phyloP scores from a whole-genome alignment of 1,140 invertebrate species.

The Goniozus legneri region DNA sequence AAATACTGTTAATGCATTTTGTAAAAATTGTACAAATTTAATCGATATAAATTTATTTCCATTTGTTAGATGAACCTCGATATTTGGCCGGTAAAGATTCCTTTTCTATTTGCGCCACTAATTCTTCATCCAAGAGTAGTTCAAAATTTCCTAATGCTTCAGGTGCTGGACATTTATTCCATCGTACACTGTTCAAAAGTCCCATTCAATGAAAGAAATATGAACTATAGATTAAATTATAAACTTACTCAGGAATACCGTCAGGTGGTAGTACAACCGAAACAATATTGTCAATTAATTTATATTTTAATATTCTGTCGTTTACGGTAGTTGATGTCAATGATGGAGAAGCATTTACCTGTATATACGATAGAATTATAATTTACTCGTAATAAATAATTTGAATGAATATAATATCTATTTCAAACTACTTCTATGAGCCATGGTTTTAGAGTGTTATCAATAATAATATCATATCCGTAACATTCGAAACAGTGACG shows the following conservation, averaged over 20 bases:
- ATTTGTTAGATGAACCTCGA: conserved; percentile 38
- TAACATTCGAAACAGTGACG: conserved; percentile 82
- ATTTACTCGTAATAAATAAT: conserved; percentile 5
- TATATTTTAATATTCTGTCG: conserved; percentile 93
- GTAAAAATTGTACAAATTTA: neutral
- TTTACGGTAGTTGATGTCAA: conserved; percentile 92
- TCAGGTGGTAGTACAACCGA: conserved; percentile 87
- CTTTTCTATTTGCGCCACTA: conserved; percentile 59
- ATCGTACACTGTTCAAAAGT: conserved; percentile 66
- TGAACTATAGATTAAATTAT: neutral
- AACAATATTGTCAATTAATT: conserved; percentile 91
- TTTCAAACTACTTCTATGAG: conserved; percentile 62
- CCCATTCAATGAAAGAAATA: neutral
- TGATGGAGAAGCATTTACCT: conserved; percentile 93
- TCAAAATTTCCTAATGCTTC: conserved; percentile 87
- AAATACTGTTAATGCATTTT: conserved; percentile 25
- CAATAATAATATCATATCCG: conserved; percentile 85
- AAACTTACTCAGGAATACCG: conserved; percentile 79
- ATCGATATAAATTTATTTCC: conserved; percentile 44
- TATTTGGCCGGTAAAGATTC: conserved; percentile 39
- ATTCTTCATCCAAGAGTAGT: conserved; percentile 81
- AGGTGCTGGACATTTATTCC: conserved; percentile 81
- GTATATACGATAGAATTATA: conserved; percentile 21
- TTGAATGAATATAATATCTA: neutral
- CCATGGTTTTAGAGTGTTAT: conserved; percentile 83